Evolutionary conservation across 2,888 invertebrate species (phyloP).

Genomic region (Erebia ligea): DNA sequence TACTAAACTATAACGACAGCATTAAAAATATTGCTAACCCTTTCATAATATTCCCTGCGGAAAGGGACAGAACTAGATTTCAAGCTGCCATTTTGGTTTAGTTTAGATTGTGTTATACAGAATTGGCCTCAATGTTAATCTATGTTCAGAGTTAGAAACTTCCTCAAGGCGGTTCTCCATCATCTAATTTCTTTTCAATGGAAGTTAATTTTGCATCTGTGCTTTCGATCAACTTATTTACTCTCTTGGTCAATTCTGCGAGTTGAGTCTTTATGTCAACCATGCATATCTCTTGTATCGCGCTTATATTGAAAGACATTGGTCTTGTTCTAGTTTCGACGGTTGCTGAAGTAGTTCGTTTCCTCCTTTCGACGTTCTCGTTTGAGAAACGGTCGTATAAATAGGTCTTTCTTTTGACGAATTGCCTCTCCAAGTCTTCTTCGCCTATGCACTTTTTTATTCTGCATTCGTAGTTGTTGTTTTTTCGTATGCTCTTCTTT

Average conservation of each 20-base stretch:
- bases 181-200: conserved; percentile 63
- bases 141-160: not conserved
- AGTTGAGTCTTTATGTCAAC: conserved; percentile 75
- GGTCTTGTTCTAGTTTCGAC: conserved; percentile 62
- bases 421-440: conserved; percentile 57
- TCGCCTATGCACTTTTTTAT: conserved; percentile 61
- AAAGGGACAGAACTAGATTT: too few relatives aligned
- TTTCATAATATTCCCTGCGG: too few relatives aligned
- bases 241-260: conserved; percentile 66
- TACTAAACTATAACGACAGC: too few relatives aligned
- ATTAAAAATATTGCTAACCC: too few relatives aligned
- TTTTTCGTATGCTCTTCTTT: conserved; percentile 79
- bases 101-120: too few relatives aligned
- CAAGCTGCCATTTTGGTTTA: too few relatives aligned
- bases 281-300: conserved; percentile 79
- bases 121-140: not conserved
- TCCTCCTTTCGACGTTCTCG: conserved; percentile 71
- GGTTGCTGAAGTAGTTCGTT: conserved; percentile 61
- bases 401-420: conserved; percentile 75
- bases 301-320: conserved; percentile 66
- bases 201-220: conserved; percentile 59
- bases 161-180: conserved; percentile 53
- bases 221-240: conserved; percentile 66
- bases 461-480: conserved; percentile 74
- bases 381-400: conserved; percentile 71